Evolutionary conservation across 2,113 vertebrate genomes (phyloP).

Genomic region (Alexandromys fortis): DNA sequence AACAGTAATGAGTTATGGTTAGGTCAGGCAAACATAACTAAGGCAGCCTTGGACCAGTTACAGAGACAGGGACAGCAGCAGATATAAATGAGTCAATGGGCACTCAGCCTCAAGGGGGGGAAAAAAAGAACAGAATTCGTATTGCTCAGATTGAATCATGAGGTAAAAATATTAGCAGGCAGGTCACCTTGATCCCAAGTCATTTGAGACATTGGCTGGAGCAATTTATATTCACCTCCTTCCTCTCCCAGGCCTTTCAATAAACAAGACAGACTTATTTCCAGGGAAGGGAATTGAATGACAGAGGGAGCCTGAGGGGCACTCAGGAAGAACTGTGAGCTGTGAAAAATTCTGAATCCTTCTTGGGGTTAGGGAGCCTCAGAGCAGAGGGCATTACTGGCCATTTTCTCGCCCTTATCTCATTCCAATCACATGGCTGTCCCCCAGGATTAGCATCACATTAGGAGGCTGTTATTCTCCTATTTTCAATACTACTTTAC

Average conservation of each 20-base stretch:
- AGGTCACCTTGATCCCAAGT: conserved; percentile 21
- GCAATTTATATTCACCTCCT: neutral
- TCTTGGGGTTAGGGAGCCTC: neutral
- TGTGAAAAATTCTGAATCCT: neutral
- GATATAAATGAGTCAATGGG: neutral
- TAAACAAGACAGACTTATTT: neutral
- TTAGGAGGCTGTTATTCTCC: neutral
- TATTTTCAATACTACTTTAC: neutral
- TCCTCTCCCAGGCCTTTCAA: neutral
- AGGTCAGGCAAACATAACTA: neutral
- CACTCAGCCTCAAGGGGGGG: neutral
- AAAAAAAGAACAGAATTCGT: neutral
- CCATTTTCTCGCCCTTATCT: neutral
- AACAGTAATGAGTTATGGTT: neutral
- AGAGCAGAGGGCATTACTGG: neutral
- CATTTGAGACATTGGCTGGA: neutral
- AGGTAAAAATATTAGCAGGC: conserved; percentile 4
- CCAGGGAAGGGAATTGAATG: neutral
- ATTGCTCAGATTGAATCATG: neutral
- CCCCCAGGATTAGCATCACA: neutral
- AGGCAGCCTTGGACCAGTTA: neutral
- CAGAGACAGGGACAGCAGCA: neutral
- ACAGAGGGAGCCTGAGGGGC: neutral
- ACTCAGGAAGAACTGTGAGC: neutral
- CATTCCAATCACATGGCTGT: neutral